These are phyloP conservation scores for Nudaria mundana DNA, from an alignment of 2,888 invertebrate genomes.

Conservation along the genomic window DNA sequence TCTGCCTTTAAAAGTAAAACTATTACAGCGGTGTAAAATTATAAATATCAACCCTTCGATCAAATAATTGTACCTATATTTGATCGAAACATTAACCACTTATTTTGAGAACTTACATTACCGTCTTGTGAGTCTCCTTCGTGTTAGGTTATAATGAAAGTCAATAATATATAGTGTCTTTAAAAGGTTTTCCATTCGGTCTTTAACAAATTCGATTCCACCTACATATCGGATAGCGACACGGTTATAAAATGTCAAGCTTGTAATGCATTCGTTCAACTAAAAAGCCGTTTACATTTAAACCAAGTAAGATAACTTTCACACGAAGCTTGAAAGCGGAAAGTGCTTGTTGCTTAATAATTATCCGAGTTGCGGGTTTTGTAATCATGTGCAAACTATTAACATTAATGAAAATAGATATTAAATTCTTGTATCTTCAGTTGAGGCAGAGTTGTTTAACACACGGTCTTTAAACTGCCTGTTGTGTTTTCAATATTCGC, in stretches of 20 bases:
- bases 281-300: constrained; percentile 34
- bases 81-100: too few relatives aligned
- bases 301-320: constrained; percentile 35
- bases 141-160: too few relatives aligned
- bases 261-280: constrained; percentile 14
- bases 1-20: too few relatives aligned
- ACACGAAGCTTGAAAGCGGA: constrained; percentile 34
- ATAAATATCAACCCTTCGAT: too few relatives aligned
- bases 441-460: constrained; percentile 14
- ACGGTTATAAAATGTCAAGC: constrained; percentile 26
- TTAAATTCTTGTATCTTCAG: constrained; percentile 20
- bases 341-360: constrained; percentile 29
- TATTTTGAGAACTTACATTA: too few relatives aligned
- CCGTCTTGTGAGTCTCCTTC: too few relatives aligned
- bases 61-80: neutral
- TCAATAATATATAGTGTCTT: too few relatives aligned
- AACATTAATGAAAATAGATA: too few relatives aligned
- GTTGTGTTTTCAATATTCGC: too few relatives aligned
- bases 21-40: too few relatives aligned
- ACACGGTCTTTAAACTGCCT: constrained; percentile 17
- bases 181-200: constrained; percentile 3
- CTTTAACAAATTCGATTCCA: constrained; percentile 10
- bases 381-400: constrained; percentile 5
- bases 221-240: constrained; percentile 14
- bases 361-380: constrained; percentile 24